Evolutionary conservation across 1,140 invertebrate species (phyloP).

Genomic region (Dolichoris vasculosae): DNA sequence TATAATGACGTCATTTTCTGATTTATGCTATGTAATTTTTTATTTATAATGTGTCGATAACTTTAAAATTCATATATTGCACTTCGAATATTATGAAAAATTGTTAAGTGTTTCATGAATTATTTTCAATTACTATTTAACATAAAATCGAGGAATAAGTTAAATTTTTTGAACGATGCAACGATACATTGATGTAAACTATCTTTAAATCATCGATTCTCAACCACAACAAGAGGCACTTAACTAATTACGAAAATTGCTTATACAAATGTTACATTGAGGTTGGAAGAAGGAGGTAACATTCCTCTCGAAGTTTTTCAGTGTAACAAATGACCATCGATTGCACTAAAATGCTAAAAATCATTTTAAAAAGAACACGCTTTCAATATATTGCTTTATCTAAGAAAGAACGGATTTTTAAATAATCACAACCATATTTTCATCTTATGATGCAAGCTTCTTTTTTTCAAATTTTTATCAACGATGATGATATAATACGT

Average conservation of each 20-base stretch:
- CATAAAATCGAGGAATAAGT: background rate
- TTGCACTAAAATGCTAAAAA: too few species aligned
- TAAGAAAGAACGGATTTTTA: too few species aligned
- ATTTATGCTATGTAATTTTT: background rate
- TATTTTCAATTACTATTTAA: background rate
- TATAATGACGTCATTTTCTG: background rate
- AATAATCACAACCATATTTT: too few species aligned
- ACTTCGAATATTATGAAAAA: background rate
- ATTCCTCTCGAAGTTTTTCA: too few species aligned
- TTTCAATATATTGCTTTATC: too few species aligned
- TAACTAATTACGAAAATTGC: background rate
- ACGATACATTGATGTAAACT: background rate
- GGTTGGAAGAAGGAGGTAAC: too few species aligned
- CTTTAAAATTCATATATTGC: background rate
- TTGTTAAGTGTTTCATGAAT: background rate
- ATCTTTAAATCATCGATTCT: background rate
- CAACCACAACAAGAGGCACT: background rate
- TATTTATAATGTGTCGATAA: background rate
- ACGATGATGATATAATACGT: too few species aligned
- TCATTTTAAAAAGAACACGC: too few species aligned
- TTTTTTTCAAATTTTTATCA: too few species aligned
- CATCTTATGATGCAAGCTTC: too few species aligned
- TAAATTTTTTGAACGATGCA: background rate
- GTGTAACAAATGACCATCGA: too few species aligned
- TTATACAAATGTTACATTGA: too few species aligned